These are phyloP conservation scores for Rapana venosa DNA, from an alignment of 2,888 invertebrate genomes.

Conservation along the genomic window DNA sequence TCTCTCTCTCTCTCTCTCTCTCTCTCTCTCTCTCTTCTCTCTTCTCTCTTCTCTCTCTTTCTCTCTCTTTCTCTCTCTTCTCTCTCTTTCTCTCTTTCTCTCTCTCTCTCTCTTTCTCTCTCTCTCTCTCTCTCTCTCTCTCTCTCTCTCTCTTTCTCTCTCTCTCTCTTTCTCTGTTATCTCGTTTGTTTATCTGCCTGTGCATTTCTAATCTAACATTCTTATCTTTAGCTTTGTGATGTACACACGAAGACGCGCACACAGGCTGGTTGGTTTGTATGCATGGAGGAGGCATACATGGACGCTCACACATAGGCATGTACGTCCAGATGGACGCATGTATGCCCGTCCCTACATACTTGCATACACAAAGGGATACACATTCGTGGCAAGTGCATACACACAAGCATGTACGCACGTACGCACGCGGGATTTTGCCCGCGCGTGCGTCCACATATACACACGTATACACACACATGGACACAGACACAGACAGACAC, in stretches of 20 bases:
- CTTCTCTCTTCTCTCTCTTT: too few relatives aligned
- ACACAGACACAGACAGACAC: constrained; percentile 8
- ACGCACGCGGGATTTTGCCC: too few relatives aligned
- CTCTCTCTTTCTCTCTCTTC: too few relatives aligned
- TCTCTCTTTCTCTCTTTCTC: too few relatives aligned
- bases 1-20: too few relatives aligned
- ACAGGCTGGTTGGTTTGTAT: too few relatives aligned
- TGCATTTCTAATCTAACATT: neutral
- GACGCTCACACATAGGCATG: neutral
- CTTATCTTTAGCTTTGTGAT: neutral
- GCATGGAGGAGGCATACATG: neutral
- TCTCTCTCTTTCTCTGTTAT: neutral
- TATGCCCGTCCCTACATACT: neutral
- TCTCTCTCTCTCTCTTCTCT: too few relatives aligned
- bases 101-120: neutral
- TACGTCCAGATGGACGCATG: neutral
- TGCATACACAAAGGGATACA: neutral
- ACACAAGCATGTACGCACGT: neutral
- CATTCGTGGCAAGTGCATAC: neutral
- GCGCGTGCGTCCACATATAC: neutral
- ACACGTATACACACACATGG: constrained; percentile 12
- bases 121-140: neutral
- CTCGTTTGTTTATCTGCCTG: neutral
- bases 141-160: neutral
- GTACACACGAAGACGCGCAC: neutral